phyloP scores from a whole-genome alignment of 2,888 invertebrate species.

The Pyrrhosoma nymphula region DNA sequence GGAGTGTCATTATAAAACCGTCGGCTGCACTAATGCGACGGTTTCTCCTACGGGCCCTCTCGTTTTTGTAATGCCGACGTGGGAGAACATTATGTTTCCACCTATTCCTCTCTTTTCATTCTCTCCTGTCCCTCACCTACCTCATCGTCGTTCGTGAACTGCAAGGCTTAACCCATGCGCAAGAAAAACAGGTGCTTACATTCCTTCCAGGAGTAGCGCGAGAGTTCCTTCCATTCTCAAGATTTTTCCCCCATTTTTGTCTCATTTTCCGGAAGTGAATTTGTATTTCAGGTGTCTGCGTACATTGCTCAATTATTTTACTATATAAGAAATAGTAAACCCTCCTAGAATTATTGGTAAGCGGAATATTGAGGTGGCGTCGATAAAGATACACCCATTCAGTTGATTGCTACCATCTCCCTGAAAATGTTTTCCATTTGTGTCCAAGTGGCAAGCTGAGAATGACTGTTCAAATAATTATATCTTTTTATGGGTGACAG shows the following conservation, averaged over 20 bases:
- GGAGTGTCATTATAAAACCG: slow-evolving; percentile 34
- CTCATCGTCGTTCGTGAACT: background rate
- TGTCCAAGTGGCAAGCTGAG: too few relatives aligned
- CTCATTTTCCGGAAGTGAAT: background rate
- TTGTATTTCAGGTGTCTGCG: too few relatives aligned
- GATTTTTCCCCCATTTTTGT: background rate
- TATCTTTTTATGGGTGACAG: too few relatives aligned
- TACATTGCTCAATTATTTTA: too few relatives aligned
- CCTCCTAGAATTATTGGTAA: too few relatives aligned
- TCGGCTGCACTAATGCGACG: slow-evolving; percentile 40
- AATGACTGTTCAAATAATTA: too few relatives aligned
- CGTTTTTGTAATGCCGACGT: slow-evolving; percentile 7
- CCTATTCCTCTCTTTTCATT: background rate
- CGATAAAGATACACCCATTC: too few relatives aligned
- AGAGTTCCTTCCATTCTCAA: background rate
- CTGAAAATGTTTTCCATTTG: too few relatives aligned
- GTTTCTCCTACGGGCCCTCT: background rate
- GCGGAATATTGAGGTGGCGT: too few relatives aligned
- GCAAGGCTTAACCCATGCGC: background rate
- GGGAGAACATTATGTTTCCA: slow-evolving; percentile 7
- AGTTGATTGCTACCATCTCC: too few relatives aligned
- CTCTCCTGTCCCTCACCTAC: background rate
- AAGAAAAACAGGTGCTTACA: background rate
- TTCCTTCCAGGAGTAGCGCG: background rate
- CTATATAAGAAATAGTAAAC: too few relatives aligned